A percentile compares a stretch with the other conserved stretches of the same genome.
phyloP scores from a whole-genome alignment of 2,888 invertebrate species.

The Mimas tiliae region DNA sequence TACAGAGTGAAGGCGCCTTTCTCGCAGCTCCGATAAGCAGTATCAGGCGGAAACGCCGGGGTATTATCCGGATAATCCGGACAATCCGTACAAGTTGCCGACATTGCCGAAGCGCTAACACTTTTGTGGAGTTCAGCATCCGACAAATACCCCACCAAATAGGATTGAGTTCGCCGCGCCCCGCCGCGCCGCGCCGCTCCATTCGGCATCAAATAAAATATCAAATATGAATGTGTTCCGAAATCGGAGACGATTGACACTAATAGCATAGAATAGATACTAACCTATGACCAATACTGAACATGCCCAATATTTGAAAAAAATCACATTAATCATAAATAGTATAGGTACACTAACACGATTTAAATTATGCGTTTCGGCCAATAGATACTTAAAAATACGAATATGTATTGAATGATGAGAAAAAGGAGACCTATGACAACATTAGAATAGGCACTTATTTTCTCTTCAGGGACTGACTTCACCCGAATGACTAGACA shows the following conservation, averaged over 20 bases:
- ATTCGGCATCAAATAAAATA: constrained; percentile 33
- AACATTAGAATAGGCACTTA: too few relatives aligned
- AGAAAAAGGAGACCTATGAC: too few relatives aligned
- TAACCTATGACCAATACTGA: neutral
- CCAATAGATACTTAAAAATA: too few relatives aligned
- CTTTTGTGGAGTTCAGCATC: constrained; percentile 52
- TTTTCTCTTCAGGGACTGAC: too few relatives aligned
- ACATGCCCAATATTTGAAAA: too few relatives aligned
- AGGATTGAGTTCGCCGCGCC: constrained; percentile 39
- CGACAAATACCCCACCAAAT: constrained; percentile 50
- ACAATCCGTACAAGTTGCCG: constrained; percentile 65
- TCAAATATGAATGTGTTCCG: neutral
- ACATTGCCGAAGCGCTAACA: constrained; percentile 52
- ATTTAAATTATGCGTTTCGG: too few relatives aligned
- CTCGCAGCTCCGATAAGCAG: constrained; percentile 53
- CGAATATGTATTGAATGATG: too few relatives aligned
- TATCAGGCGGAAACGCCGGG: constrained; percentile 56
- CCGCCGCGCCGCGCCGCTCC: neutral
- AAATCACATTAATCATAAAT: too few relatives aligned
- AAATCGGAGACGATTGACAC: neutral
- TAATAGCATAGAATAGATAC: too few relatives aligned
- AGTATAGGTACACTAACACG: too few relatives aligned
- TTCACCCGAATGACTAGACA: too few relatives aligned
- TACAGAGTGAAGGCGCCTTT: constrained; percentile 49
- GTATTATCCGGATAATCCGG: constrained; percentile 73